phyloP scores from a whole-genome alignment of 2,888 invertebrate species.

The Odontothrips loti region DNA sequence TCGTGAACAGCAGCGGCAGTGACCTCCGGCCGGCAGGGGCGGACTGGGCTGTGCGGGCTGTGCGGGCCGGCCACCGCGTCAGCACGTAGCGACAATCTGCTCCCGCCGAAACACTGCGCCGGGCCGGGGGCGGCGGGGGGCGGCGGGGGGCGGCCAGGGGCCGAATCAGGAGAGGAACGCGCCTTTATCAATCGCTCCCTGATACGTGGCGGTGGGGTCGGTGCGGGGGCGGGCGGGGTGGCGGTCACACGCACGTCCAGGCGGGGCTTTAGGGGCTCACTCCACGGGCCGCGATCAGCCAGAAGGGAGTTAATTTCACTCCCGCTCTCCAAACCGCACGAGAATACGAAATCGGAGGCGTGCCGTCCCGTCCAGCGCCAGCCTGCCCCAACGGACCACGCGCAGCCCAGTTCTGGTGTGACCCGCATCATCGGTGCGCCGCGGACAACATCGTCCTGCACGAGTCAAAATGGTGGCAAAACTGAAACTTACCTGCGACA shows the following conservation, averaged over 20 bases:
- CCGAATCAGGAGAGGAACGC: background rate
- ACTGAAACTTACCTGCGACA: conserved; percentile 82
- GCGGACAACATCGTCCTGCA: too few relatives aligned
- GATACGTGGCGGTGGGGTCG: background rate
- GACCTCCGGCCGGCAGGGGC: too few relatives aligned
- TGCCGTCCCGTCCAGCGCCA: background rate
- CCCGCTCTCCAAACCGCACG: background rate
- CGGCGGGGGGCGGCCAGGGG: background rate
- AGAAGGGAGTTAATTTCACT: background rate
- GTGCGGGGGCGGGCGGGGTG: background rate
- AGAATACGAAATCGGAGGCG: background rate
- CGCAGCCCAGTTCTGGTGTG: background rate
- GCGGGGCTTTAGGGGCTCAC: background rate
- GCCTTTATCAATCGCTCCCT: background rate
- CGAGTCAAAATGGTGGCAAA: background rate
- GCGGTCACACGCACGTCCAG: background rate
- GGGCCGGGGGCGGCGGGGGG: background rate
- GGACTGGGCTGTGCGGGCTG: too few relatives aligned
- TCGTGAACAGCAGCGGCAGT: too few relatives aligned
- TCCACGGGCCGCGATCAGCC: background rate
- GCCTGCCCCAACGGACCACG: background rate
- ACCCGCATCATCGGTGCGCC: too few relatives aligned
- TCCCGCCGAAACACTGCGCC: background rate
- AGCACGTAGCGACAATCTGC: background rate
- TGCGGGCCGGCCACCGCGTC: background rate